Conservation (phyloP, 2,113 vertebrate species). For the Sceloporus undulatus region DNA sequence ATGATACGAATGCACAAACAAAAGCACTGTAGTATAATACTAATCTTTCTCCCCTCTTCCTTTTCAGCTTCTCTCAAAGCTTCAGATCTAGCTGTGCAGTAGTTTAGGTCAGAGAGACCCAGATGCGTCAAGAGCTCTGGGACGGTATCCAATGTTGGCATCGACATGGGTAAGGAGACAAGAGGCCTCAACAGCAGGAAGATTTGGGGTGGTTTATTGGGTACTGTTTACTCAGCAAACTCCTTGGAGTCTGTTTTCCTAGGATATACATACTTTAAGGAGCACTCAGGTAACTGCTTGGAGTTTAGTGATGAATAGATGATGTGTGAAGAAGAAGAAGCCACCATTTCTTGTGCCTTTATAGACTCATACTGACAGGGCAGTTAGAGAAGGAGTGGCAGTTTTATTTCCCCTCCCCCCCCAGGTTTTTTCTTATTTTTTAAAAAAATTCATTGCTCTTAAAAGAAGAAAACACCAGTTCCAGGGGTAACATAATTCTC, state of each 20-base stretch:
- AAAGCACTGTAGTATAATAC: not conserved
- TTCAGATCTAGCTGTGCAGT: slow-evolving; percentile 3
- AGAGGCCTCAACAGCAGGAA: not conserved
- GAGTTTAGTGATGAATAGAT: not conserved
- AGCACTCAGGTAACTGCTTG: not conserved
- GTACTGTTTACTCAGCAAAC: not conserved
- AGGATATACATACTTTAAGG: not conserved
- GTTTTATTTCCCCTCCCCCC: not conserved
- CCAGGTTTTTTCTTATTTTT: too few relatives aligned
- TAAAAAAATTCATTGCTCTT: too few relatives aligned
- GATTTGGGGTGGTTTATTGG: not conserved
- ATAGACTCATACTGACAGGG: not conserved
- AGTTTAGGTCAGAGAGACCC: slow-evolving; percentile 42
- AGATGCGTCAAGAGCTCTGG: slow-evolving; percentile 22
- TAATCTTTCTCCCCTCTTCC: not conserved
- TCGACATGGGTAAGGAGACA: not conserved
- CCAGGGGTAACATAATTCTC: too few relatives aligned
- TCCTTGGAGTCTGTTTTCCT: not conserved
- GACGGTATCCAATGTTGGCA: slow-evolving; percentile 27
- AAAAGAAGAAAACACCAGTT: not conserved
- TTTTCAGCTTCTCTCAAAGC: not conserved
- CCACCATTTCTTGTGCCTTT: not conserved
- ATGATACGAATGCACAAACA: not conserved
- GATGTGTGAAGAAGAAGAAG: not conserved
- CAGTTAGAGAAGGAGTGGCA: not conserved